Base-by-base conservation (phyloP, 2,797 vertebrate genomes). In the Esox masquinongy region DNA sequence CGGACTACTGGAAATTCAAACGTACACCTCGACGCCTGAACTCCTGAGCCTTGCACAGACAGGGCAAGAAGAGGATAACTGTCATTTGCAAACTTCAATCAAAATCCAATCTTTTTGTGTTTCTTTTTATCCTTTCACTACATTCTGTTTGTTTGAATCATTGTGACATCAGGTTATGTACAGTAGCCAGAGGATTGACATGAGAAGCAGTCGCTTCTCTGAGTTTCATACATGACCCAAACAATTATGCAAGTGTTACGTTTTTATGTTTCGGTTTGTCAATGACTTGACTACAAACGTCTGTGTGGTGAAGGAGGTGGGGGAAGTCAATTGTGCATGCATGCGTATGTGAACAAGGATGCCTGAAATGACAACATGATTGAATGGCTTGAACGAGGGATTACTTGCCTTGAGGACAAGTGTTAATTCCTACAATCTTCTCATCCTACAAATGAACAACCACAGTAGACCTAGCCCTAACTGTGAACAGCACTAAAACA, bases 11-110 rank as follows among this genome's bases (percentile, higher is more conserved):
- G 92, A 94, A 89, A 89, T 85, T 81, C 83, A 86, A 86, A 86
- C 80, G 80, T 86, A 84, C 87, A 86, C 88, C 84, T 89, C 87
- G 83, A 90, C 87, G 90, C 93, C 93, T 94, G 93, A 95, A 92
- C 91, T 95, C 92, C 94, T 86, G 91, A 89, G 88, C 90, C 90
- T 93, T 90, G 88, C 83, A 89, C 79, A 84, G 84, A 93, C 89
- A 87, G 87, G 90, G 89, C 91, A 86, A 92, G 89, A 92, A 92
- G 87, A 92, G 89, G 86, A 93, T 90, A 94, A 91, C 92, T 91
- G 89, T 90, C 90, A 92, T 88, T 95, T 93, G 82, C 88, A 84
- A 68, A 83, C 85, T 34, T 66, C 83, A 88, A 73, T 39, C 83
- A 82, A 87, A 88, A 86, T 92, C 82, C 83, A 79, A 79, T 82